phyloP scores from a whole-genome alignment of 1,140 invertebrate genomes.

The Triops cancriformis region DNA sequence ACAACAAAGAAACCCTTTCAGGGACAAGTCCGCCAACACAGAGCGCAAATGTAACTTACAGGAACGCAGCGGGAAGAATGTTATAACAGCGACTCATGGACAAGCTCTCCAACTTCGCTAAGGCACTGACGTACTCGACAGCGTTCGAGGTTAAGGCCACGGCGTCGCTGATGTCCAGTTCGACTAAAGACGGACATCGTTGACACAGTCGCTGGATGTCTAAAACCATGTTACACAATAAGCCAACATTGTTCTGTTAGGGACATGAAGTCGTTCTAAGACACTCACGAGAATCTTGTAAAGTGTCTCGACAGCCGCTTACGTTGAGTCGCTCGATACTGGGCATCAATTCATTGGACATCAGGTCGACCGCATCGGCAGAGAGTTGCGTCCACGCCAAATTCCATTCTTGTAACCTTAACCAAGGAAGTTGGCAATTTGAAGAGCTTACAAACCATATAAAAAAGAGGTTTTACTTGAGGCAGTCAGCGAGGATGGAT shows the following conservation, averaged over 20 bases:
- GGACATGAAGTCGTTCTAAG: no score
- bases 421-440: slow-evolving; percentile 34
- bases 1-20: slow-evolving; percentile 22
- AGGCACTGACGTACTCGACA: slow-evolving; percentile 49
- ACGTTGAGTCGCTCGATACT: slow-evolving; percentile 64
- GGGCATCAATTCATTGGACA: slow-evolving; percentile 53
- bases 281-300: slow-evolving; percentile 64
- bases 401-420: slow-evolving; percentile 63
- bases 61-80: slow-evolving; percentile 52
- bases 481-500: slow-evolving; percentile 51
- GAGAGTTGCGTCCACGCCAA: slow-evolving; percentile 70
- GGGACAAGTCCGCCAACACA: no score
- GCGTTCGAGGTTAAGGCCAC: slow-evolving; percentile 54
- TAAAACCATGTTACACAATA: slow-evolving; percentile 42
- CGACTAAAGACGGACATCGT: slow-evolving; percentile 60
- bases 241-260: no score
- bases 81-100: slow-evolving; percentile 75
- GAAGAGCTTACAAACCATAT: not conserved
- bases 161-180: slow-evolving; percentile 79
- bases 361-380: slow-evolving; percentile 47
- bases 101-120: slow-evolving; percentile 67
- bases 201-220: slow-evolving; percentile 56
- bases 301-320: slow-evolving; percentile 62
- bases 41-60: slow-evolving; percentile 47
- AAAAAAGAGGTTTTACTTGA: slow-evolving; percentile 46